Percentiles rank a stretch among this genome's conserved stretches.
phyloP scores from a whole-genome alignment of 2,113 vertebrate species.

The Rallus limicola region DNA sequence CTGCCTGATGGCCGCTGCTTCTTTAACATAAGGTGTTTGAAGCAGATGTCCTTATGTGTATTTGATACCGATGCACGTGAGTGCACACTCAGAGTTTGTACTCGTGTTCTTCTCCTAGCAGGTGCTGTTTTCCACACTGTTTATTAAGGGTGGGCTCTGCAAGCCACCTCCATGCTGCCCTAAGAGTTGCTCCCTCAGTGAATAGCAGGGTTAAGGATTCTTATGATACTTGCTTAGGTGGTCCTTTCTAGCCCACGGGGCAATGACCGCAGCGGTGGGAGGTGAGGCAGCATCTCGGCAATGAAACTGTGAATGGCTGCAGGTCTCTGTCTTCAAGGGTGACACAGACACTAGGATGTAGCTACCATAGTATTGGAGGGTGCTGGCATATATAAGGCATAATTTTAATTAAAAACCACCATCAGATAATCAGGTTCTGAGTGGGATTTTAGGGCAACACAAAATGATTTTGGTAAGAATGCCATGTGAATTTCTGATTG shows the following conservation, averaged over 20 bases:
- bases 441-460: neutral
- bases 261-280: neutral
- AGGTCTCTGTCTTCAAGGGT: neutral
- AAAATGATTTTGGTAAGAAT: neutral
- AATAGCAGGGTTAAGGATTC: neutral
- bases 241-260: neutral
- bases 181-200: neutral
- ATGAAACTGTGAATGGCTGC: neutral
- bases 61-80: neutral
- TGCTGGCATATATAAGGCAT: neutral
- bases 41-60: neutral
- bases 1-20: neutral
- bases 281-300: neutral
- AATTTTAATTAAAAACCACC: neutral
- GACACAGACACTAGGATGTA: neutral
- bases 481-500: neutral
- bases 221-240: neutral
- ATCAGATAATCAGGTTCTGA: neutral
- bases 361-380: neutral
- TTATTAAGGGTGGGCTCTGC: neutral
- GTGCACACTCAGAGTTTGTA: neutral
- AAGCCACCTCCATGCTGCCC: neutral
- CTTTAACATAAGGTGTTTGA: neutral
- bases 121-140: neutral
- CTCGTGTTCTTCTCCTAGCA: neutral